These are phyloP conservation scores for Marronus borbonicus DNA, from an alignment of 2,888 invertebrate genomes.

Conservation along the genomic window DNA sequence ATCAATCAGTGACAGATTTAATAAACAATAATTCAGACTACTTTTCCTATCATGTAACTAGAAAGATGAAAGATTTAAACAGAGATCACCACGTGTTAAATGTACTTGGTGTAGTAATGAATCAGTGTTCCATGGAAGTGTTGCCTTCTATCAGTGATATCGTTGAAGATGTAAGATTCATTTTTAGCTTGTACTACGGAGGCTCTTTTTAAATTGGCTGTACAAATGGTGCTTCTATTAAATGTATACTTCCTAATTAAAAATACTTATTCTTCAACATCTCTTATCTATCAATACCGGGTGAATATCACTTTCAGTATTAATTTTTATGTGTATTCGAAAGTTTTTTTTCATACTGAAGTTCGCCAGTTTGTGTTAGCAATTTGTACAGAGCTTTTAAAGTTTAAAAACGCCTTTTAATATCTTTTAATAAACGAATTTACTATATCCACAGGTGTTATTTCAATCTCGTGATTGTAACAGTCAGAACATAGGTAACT, in stretches of 20 bases:
- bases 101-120: slow-evolving; percentile 82
- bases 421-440: slow-evolving; percentile 8
- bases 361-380: too few relatives aligned
- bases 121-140: slow-evolving; percentile 78
- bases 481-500: slow-evolving; percentile 73
- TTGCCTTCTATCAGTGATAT: slow-evolving; percentile 79
- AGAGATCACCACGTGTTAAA: slow-evolving; percentile 79
- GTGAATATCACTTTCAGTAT: too few relatives aligned
- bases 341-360: too few relatives aligned
- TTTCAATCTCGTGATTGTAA: slow-evolving; percentile 69
- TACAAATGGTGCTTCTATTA: too few relatives aligned
- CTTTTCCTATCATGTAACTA: slow-evolving; percentile 80
- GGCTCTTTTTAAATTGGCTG: too few relatives aligned
- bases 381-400: too few relatives aligned
- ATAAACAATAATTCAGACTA: slow-evolving; percentile 82
- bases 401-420: not conserved
- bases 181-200: too few relatives aligned
- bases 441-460: slow-evolving; percentile 71
- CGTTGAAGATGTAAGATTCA: slow-evolving; percentile 76
- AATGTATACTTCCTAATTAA: too few relatives aligned
- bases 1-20: slow-evolving; percentile 74
- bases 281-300: too few relatives aligned
- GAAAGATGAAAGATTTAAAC: slow-evolving; percentile 76
- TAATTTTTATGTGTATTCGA: too few relatives aligned
- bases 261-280: too few relatives aligned